Conservation (phyloP, 2,888 invertebrate species). For the Cerastoderma edule region DNA sequence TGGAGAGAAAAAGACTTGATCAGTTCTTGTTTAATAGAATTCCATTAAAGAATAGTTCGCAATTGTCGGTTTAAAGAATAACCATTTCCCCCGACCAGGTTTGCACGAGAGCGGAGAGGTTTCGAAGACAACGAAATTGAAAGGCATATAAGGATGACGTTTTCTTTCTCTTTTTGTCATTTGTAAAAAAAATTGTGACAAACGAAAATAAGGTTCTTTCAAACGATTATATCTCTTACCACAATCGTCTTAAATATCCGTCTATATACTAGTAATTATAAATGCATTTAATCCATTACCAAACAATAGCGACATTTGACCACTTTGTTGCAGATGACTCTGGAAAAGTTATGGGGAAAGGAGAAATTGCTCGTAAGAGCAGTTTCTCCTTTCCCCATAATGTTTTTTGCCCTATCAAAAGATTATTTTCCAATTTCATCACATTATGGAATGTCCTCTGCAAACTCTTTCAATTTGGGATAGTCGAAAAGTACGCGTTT, state of each 20-base stretch:
- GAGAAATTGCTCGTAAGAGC: conserved; percentile 1
- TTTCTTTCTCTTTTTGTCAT: not conserved
- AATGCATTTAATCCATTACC: not conserved
- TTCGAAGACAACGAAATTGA: too few relatives aligned
- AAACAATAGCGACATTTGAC: not conserved
- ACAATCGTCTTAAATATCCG: not conserved
- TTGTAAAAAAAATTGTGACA: not conserved
- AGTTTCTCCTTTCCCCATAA: conserved; percentile 12
- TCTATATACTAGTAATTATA: not conserved
- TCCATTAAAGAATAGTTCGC: too few relatives aligned
- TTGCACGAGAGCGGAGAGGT: too few relatives aligned
- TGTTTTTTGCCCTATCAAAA: not conserved
- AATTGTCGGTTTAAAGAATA: too few relatives aligned
- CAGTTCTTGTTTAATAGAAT: too few relatives aligned
- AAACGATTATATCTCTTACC: not conserved
- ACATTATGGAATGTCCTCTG: too few relatives aligned
- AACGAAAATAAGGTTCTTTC: not conserved
- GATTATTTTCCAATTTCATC: not conserved
- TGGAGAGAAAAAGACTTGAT: too few relatives aligned
- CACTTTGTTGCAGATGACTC: not conserved
- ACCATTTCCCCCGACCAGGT: too few relatives aligned
- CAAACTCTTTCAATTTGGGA: not conserved
- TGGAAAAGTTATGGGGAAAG: not conserved
- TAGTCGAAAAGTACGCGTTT: not conserved
- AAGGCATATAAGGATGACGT: too few relatives aligned